Conservation (phyloP, 2,888 invertebrate species). For the Amaurobius ferox region DNA sequence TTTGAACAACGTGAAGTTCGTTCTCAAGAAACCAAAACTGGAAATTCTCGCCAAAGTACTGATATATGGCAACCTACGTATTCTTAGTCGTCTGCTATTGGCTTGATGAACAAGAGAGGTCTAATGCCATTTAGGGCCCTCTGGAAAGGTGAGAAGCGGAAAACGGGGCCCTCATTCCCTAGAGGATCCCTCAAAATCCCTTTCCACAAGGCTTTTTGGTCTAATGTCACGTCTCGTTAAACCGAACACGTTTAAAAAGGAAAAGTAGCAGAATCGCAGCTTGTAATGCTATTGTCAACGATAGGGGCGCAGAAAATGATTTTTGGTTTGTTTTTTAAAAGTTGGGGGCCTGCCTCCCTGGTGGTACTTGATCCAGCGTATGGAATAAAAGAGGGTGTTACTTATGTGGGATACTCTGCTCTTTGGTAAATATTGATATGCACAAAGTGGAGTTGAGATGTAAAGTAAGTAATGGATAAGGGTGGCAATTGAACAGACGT, state of each 20-base stretch:
- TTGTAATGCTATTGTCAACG: slow-evolving; percentile 67
- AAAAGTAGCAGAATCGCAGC: slow-evolving; percentile 42
- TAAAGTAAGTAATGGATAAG: slow-evolving; percentile 3
- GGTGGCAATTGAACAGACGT: background rate
- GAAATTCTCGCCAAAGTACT: slow-evolving; percentile 48
- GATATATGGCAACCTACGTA: slow-evolving; percentile 27
- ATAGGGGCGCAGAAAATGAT: slow-evolving; percentile 17
- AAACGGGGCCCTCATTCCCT: slow-evolving; percentile 47
- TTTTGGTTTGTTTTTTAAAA: slow-evolving; percentile 18
- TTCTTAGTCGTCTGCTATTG: slow-evolving; percentile 65
- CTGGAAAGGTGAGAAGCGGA: slow-evolving; percentile 69
- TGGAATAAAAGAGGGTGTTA: background rate
- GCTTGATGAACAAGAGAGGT: slow-evolving; percentile 70
- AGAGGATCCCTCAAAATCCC: slow-evolving; percentile 46
- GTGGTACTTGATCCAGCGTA: background rate
- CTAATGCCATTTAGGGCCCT: slow-evolving; percentile 68
- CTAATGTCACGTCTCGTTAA: slow-evolving; percentile 60
- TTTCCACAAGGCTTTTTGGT: slow-evolving; percentile 64
- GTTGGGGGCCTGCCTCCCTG: background rate
- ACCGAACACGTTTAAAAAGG: slow-evolving; percentile 57
- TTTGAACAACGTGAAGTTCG: too few relatives aligned
- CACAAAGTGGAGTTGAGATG: background rate
- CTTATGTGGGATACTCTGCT: background rate
- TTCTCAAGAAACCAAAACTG: background rate
- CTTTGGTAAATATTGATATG: background rate